Percentiles rank a stretch among this genome's conserved stretches.
Evolutionary conservation across 2,888 invertebrate species (phyloP).

Genomic region (Lydus trimaculatus): DNA sequence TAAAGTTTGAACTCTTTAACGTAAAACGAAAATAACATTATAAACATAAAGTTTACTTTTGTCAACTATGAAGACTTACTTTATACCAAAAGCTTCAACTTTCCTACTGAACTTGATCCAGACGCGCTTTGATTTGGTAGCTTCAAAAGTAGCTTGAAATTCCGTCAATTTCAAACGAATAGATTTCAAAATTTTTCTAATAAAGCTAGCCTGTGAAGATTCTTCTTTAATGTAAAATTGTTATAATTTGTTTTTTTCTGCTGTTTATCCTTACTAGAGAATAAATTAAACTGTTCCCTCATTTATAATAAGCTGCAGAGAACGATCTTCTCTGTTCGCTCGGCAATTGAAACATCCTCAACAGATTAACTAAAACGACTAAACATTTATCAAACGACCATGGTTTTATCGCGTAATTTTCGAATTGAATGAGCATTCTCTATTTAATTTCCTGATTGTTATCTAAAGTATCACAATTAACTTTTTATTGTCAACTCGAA

Average conservation of each 20-base stretch:
- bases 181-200: too few species aligned
- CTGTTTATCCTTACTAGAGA: background rate
- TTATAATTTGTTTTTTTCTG: constrained; percentile 22
- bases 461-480: constrained; percentile 43
- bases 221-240: background rate
- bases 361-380: constrained; percentile 49
- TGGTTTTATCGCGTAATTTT: constrained; percentile 48
- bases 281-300: constrained; percentile 17
- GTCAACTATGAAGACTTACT: too few species aligned
- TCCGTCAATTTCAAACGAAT: too few species aligned
- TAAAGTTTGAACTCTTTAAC: too few species aligned
- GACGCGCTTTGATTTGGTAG: too few species aligned
- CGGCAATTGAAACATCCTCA: constrained; percentile 50
- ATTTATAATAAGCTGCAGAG: constrained; percentile 36
- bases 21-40: too few species aligned
- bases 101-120: too few species aligned
- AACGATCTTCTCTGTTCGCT: constrained; percentile 42
- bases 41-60: too few species aligned
- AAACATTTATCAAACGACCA: constrained; percentile 48
- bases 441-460: constrained; percentile 48
- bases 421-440: constrained; percentile 44
- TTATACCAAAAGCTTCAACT: too few species aligned
- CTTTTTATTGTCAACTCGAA: constrained; percentile 29
- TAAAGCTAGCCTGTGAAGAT: too few species aligned
- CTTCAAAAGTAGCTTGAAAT: too few species aligned